phyloP scores from a whole-genome alignment of 2,888 invertebrate genomes.

The Phoronis australis region DNA sequence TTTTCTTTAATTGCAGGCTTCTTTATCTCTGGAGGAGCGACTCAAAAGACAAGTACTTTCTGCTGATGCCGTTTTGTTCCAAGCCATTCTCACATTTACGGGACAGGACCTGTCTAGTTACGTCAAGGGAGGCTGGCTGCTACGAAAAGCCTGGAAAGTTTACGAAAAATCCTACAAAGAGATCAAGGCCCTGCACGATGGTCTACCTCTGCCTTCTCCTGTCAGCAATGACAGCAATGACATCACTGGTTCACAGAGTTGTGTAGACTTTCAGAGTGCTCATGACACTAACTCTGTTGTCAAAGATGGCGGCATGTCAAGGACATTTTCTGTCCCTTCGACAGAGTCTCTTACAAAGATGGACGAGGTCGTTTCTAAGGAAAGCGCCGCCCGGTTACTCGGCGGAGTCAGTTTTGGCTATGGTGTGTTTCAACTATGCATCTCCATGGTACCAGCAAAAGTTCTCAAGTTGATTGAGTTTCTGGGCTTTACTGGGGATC shows the following conservation, averaged over 20 bases:
- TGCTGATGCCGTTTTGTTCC: constrained; percentile 64
- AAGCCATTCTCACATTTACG: constrained; percentile 63
- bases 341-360: background rate
- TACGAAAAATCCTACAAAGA: constrained; percentile 64
- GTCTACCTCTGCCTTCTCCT: background rate
- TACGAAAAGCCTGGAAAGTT: constrained; percentile 66
- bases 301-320: background rate
- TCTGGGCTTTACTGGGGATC: constrained; percentile 65
- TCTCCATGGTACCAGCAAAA: constrained; percentile 63
- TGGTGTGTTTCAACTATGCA: constrained; percentile 65
- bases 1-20: too few species aligned
- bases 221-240: too few species aligned
- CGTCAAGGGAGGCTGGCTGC: constrained; percentile 64
- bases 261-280: background rate
- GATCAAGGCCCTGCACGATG: constrained; percentile 57
- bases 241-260: too few species aligned
- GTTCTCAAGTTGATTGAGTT: constrained; percentile 60
- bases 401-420: constrained; percentile 68
- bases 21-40: constrained; percentile 52
- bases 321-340: constrained; percentile 8
- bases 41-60: constrained; percentile 64
- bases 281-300: background rate
- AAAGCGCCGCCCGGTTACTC: constrained; percentile 61
- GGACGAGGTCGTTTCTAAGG: constrained; percentile 12
- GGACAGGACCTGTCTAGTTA: constrained; percentile 63